These are phyloP conservation scores for Malacoctenus gilli DNA, from an alignment of 2,797 vertebrate species.

Conservation along the genomic window DNA sequence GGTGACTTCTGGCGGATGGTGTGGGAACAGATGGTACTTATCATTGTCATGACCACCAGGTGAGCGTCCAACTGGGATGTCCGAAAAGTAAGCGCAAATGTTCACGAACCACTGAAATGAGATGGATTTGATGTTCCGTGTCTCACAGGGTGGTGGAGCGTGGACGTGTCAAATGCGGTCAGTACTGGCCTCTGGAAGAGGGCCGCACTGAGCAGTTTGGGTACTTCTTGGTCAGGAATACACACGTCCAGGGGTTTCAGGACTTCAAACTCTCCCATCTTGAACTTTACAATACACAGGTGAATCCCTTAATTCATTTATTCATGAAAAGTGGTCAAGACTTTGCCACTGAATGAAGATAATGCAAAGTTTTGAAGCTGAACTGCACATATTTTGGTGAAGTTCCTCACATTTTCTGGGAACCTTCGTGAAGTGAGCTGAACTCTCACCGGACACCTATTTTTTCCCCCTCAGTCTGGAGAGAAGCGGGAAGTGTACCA, in stretches of 20 bases:
- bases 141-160: constrained; percentile 84
- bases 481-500: constrained; percentile 85
- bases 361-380: too few relatives aligned
- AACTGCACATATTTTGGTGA: too few relatives aligned
- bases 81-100: background rate
- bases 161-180: constrained; percentile 87
- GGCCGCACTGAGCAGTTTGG: constrained; percentile 83
- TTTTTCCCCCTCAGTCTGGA: constrained; percentile 81
- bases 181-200: constrained; percentile 87
- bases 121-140: constrained; percentile 7
- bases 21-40: constrained; percentile 88
- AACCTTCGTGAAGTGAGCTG: too few relatives aligned
- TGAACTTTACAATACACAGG: constrained; percentile 86
- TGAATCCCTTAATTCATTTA: too few relatives aligned
- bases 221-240: constrained; percentile 82
- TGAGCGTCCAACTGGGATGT: constrained; percentile 52
- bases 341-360: too few relatives aligned
- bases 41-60: constrained; percentile 90
- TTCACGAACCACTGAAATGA: background rate
- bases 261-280: constrained; percentile 86
- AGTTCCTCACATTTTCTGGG: too few relatives aligned
- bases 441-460: too few relatives aligned
- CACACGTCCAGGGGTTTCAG: constrained; percentile 84
- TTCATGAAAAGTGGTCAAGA: too few relatives aligned
- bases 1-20: constrained; percentile 89